Conservation (phyloP, 2,888 invertebrate genomes). For the Phymatocera aterrima region DNA sequence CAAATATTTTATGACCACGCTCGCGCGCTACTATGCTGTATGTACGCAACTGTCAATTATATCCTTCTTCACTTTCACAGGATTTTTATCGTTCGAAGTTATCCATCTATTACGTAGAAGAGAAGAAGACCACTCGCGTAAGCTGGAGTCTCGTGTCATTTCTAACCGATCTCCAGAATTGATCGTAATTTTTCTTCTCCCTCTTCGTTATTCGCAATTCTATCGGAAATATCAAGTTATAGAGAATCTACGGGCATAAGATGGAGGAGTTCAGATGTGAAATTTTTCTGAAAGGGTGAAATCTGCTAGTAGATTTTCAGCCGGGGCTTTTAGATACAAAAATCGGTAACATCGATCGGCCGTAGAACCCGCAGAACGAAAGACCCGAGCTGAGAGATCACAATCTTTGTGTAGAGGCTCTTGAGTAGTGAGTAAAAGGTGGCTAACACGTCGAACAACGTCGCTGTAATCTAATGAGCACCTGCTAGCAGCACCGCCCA, state of each 20-base stretch:
- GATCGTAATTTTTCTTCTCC: too few relatives aligned
- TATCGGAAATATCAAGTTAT: too few relatives aligned
- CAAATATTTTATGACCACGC: conserved; percentile 18
- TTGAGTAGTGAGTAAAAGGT: conserved; percentile 70
- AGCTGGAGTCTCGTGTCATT: too few relatives aligned
- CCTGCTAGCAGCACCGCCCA: conserved; percentile 70
- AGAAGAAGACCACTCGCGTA: too few relatives aligned
- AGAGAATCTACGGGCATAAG: too few relatives aligned
- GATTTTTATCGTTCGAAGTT: too few relatives aligned
- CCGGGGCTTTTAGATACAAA: conserved; percentile 50
- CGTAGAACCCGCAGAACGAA: conserved; percentile 51
- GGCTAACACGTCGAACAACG: conserved; percentile 70
- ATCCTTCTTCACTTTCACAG: background rate
- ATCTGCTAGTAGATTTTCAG: conserved; percentile 49
- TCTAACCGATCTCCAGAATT: too few relatives aligned
- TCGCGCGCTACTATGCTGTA: too few relatives aligned
- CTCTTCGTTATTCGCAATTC: too few relatives aligned
- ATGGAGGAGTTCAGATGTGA: background rate
- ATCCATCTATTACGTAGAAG: too few relatives aligned
- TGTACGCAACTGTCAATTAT: background rate
- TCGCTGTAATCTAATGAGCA: conserved; percentile 72
- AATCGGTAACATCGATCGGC: conserved; percentile 54
- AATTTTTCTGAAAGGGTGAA: too few relatives aligned
- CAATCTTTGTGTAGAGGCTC: conserved; percentile 67
- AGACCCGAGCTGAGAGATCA: conserved; percentile 61